Evolutionary conservation across 2,797 vertebrate genomes (phyloP), one percentile per base, ranked within the genome.

Genomic region (Phrynocephalus forsythii): DNA sequence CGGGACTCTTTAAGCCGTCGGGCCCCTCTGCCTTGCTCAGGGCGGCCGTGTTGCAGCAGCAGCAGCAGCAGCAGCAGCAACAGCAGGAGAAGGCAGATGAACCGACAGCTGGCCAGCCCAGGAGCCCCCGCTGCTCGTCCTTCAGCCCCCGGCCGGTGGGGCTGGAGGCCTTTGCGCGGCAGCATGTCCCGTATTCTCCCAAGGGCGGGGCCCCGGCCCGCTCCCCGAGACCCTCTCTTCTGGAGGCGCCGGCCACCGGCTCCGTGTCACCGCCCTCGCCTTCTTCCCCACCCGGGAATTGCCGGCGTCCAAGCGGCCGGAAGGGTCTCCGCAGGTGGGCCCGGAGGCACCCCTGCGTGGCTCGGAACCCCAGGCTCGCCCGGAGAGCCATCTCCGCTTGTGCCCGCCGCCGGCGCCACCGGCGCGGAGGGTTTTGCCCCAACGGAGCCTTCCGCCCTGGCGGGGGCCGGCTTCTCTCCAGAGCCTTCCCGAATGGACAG

Each of bases 21-120:
- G 96, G 93, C 96, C 97, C 91, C 98, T 63, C 98, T 91, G 97
- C 96, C 0, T 94, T 98, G 91, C 88, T 97, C 8, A 98, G 98
- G 96, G 95, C 97, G 38, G 96, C 97, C 1, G 95, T 97, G 90
- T 94, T 97, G 89, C 97, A 98, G 96, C 50, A 71, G 8, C 76
- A 88, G 2, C 97, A 97, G 86, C 97, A 96, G 91, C 33, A 33
- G 93, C 87, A 4, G 97, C 97, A 96, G 91, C 33, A 33, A 92
- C 87, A 4, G 97, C 38, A 98, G 52, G 97, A 97, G 86, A 88
- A 96, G 75, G 87, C 96, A 0, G 97, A 2, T 3, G 33, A 44
- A 44, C 38, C 79, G 95, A 15, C 95, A 95, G 66, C 95, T 7
- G 8, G 93, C 90, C 97, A 96, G 79, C 96, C 97, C 28, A 97